Evolutionary conservation across 1,140 invertebrate species (phyloP), one percentile per base, ranked within the genome.

Genomic region (Trichoplusia ni): DNA sequence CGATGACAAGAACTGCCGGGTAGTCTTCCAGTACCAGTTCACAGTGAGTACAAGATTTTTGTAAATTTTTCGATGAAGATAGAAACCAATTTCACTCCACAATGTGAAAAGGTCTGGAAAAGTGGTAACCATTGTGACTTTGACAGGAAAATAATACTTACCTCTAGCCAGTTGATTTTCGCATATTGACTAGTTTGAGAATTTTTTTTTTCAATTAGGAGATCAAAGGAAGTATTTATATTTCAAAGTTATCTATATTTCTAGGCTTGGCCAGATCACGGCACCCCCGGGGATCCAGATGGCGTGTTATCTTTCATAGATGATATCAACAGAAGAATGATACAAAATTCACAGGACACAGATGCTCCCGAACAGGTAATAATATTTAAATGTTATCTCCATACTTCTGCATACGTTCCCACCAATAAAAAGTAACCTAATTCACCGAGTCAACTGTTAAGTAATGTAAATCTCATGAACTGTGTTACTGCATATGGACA

Each of bases 11-110:
- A 91, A 27, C 91, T 71, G 95, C 63, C 92, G 97, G 42, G 95
- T 93, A 71, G 95, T 99, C 69, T 99, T 94, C 81, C 98, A 99
- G 80, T 99, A 97, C 86, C 98, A 99, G 89, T 99, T 98, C 90
- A 96, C 75, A 65, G 87, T 90, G 71, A 72, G 70, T 60, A 16
- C n/a, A n/a, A n/a, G n/a, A n/a, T n/a, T n/a, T n/a, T n/a, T n/a
- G n/a, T n/a, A n/a, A n/a, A n/a, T n/a, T n/a, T n/a, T n/a, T n/a
- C n/a, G n/a, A n/a, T n/a, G n/a, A n/a, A n/a, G n/a, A n/a, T n/a
- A n/a, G n/a, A n/a, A n/a, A n/a, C n/a, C n/a, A n/a, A n/a, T n/a
- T n/a, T n/a, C n/a, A n/a, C n/a, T n/a, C n/a, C n/a, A n/a, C n/a
- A n/a, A n/a, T n/a, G n/a, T n/a, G n/a, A n/a, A n/a, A n/a, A n/a